Evolutionary conservation across 2,113 vertebrate species (phyloP).

Genomic region (Nesoenas mayeri): DNA sequence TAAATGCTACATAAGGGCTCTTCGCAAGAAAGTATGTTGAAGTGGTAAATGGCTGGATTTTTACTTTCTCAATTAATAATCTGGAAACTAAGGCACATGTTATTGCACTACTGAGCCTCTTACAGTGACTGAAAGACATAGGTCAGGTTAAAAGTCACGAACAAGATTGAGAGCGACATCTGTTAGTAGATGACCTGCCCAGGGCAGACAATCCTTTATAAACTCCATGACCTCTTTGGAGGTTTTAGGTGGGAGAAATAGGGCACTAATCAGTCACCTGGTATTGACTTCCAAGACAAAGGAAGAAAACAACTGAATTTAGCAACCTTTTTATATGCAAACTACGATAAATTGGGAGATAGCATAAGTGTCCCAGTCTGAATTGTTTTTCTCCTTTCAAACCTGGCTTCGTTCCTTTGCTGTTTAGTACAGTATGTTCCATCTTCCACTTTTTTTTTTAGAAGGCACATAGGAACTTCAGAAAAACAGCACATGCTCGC

Average conservation of each 20-base stretch:
- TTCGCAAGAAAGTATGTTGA: neutral
- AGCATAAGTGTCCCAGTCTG: neutral
- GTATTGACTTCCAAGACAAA: neutral
- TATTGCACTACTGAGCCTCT: neutral
- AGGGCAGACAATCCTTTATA: neutral
- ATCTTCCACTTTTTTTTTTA: slow-evolving; percentile 29
- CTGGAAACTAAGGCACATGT: fast-evolving
- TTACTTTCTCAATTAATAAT: neutral
- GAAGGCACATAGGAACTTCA: slow-evolving; percentile 42
- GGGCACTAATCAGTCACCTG: neutral
- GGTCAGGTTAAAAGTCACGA: neutral
- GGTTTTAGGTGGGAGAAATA: neutral
- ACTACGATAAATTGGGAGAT: neutral
- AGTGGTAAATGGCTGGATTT: neutral
- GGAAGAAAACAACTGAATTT: neutral
- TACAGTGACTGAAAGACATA: neutral
- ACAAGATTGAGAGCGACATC: neutral
- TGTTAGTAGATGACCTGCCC: neutral
- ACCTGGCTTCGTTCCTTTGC: neutral
- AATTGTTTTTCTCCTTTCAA: neutral
- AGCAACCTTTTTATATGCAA: neutral
- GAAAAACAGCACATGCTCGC: slow-evolving; percentile 70
- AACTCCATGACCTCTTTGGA: neutral
- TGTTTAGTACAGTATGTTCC: slow-evolving; percentile 39
- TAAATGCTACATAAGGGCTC: neutral